phyloP scores from a whole-genome alignment of 2,113 vertebrate species.

The Caloenas nicobarica region DNA sequence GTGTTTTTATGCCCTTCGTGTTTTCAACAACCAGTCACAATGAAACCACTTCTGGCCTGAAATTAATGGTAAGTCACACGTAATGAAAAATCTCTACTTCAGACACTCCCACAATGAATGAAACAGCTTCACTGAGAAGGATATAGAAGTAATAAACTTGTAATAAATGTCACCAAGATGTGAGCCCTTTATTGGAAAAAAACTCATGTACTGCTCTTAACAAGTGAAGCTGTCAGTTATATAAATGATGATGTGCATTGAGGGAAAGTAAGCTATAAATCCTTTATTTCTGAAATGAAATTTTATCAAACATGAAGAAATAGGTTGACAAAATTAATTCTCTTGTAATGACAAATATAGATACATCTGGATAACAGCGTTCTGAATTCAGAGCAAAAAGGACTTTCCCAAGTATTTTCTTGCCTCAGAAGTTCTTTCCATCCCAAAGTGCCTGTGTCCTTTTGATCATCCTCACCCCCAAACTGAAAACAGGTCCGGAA shows the following conservation, averaged over 20 bases:
- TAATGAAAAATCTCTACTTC: slow-evolving; percentile 10
- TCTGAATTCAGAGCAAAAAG: neutral
- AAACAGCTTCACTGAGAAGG: neutral
- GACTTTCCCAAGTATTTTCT: neutral
- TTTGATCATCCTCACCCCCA: neutral
- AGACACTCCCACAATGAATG: slow-evolving; percentile 33
- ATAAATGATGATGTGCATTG: slow-evolving; percentile 45
- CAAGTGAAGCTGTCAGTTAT: slow-evolving; percentile 27
- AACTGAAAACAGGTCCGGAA: neutral
- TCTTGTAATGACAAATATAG: neutral
- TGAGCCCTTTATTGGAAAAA: slow-evolving; percentile 35
- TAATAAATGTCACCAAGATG: slow-evolving; percentile 61
- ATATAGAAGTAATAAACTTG: slow-evolving; percentile 45
- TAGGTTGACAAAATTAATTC: slow-evolving; percentile 27
- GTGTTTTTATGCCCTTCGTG: neutral
- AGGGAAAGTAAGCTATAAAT: slow-evolving; percentile 41
- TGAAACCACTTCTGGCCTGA: neutral
- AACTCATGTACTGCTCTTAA: slow-evolving; percentile 33
- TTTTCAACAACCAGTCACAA: neutral
- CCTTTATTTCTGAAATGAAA: slow-evolving; percentile 2
- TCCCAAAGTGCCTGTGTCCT: neutral
- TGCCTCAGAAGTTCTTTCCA: neutral
- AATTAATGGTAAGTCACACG: slow-evolving; percentile 29
- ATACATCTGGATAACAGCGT: neutral
- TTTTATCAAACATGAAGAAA: slow-evolving; percentile 37